A percentile compares a stretch with the other conserved stretches of the same genome.
phyloP scores from a whole-genome alignment of 2,797 vertebrate species.

The Zalophus californianus region DNA sequence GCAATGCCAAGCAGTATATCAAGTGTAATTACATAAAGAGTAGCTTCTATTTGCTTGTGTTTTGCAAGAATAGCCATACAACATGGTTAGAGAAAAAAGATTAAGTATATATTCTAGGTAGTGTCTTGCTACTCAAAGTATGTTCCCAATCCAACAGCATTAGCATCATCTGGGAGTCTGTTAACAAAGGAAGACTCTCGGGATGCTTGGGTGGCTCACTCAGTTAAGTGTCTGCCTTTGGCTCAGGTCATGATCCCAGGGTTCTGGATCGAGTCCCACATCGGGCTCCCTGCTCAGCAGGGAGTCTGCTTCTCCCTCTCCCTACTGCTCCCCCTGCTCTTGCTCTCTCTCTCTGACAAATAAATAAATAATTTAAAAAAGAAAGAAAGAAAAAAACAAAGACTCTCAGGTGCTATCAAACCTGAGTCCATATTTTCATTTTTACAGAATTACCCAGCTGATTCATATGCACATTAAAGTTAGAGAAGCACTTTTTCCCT shows the following conservation, averaged over 20 bases:
- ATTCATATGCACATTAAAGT: neutral
- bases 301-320: neutral
- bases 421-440: neutral
- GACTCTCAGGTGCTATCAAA: neutral
- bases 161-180: neutral
- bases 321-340: neutral
- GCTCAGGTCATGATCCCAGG: neutral
- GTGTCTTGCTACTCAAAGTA: neutral
- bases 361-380: neutral
- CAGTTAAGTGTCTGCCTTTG: neutral
- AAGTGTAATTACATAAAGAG: neutral
- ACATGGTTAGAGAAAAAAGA: neutral
- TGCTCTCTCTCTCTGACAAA: neutral
- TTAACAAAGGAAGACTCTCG: neutral
- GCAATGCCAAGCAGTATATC: neutral
- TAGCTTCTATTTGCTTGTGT: neutral
- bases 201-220: neutral
- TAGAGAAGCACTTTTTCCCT: conserved; percentile 14
- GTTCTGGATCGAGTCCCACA: neutral
- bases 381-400: neutral
- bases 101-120: neutral
- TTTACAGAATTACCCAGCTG: neutral
- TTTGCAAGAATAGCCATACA: neutral
- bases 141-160: neutral
- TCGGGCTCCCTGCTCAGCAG: neutral